Base-by-base conservation (phyloP, 1,140 invertebrate genomes). In the Drosophila truncata region DNA sequence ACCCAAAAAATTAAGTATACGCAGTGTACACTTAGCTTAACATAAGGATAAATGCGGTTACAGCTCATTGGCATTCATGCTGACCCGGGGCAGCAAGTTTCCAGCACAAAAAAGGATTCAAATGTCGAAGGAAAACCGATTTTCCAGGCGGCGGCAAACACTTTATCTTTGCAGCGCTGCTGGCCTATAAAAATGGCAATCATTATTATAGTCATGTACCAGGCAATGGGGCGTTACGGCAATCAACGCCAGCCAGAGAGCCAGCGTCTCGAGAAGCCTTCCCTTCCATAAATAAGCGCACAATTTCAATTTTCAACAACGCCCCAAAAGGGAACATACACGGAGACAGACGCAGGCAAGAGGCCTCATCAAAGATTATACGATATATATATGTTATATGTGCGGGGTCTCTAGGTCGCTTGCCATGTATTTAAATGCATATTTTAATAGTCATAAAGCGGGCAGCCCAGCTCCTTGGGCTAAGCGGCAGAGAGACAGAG, bases 151-250 rank as follows among this genome's bases (percentile, higher is more conserved):
- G 60, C 60, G 66, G 66, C 74, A 69, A 77, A 61, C 67, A 73
- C 84, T 87, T 87, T 88, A 84, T 86, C 76, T 72, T 73, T 72
- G 59, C 33, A 23, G 37, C 62, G 54, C 25, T 37, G 69, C 66
- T 62, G 58, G 66, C 77, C 78, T 73, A 78, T 88, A 90, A 88
- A 73, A 88, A 83, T 73, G 44, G 72, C 78, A 90, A 88, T 88
- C 85, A 90, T 88, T 88, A 88, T 88, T 86, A 82, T 79, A 90
- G 85, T 78, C 84, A 90, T 90, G 85, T 88, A 67, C 80, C 77
- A 81, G 85, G 80, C 83, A 84, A 88, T 84, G 81, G 85, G 84
- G 84, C 84, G 84, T 88, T 84, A 88, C 84, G 73, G 85, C 85
- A 88, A 88, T 88, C 84, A 88, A 88, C 84, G 84, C 84, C 72